Evolutionary conservation across 2,113 vertebrate genomes (phyloP).

Genomic region (Argyrosomus japonicus): DNA sequence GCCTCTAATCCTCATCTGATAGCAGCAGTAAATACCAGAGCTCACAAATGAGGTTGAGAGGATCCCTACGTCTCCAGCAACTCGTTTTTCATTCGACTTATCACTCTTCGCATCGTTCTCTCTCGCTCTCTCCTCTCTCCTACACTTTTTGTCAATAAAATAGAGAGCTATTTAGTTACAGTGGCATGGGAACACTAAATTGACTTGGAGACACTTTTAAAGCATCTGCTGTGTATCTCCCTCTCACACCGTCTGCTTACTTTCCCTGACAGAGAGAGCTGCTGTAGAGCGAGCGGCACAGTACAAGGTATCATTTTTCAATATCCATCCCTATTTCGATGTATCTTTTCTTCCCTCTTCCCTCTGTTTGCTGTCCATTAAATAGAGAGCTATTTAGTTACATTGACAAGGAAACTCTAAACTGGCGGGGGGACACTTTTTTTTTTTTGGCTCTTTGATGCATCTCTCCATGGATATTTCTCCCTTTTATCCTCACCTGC

Average conservation of each 20-base stretch:
- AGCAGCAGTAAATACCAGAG: constrained; percentile 68
- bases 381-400: constrained; percentile 73
- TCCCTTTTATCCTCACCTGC: neutral
- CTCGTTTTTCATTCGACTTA: constrained; percentile 61
- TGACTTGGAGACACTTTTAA: constrained; percentile 70
- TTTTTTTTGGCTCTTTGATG: constrained; percentile 34
- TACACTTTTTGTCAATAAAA: constrained; percentile 64
- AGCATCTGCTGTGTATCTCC: constrained; percentile 51
- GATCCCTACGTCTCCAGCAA: constrained; percentile 61
- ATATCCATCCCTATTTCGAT: constrained; percentile 50
- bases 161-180: constrained; percentile 69
- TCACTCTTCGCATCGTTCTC: constrained; percentile 52
- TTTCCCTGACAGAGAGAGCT: constrained; percentile 30
- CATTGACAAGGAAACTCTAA: constrained; percentile 72
- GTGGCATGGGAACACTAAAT: constrained; percentile 68
- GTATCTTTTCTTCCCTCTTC: constrained; percentile 45
- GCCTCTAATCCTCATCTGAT: constrained; percentile 75
- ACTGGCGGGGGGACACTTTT: constrained; percentile 39
- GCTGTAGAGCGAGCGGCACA: constrained; percentile 15
- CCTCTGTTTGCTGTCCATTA: constrained; percentile 73
- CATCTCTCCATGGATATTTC: constrained; percentile 27
- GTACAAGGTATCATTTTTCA: constrained; percentile 65
- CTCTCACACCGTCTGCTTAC: constrained; percentile 48
- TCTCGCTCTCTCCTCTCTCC: constrained; percentile 31
- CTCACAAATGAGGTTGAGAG: constrained; percentile 65